Percentiles rank a stretch among this genome's conserved stretches.
phyloP scores from a whole-genome alignment of 2,113 vertebrate species.

The Daubentonia madagascariensis region DNA sequence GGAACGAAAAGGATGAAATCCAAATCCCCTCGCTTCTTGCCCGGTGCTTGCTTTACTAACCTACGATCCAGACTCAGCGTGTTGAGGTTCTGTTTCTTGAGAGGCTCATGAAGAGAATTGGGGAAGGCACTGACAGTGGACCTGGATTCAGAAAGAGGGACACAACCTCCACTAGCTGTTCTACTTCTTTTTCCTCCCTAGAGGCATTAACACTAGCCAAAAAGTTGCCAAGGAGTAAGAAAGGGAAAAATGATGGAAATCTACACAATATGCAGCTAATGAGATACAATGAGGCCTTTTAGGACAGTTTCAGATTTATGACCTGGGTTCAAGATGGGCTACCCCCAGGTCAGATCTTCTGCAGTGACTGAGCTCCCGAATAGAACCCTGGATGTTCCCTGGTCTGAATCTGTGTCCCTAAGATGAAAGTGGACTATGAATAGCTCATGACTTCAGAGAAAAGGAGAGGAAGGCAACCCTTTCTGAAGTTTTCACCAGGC shows the following conservation, averaged over 20 bases:
- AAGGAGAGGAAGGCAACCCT: neutral
- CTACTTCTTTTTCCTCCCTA: neutral
- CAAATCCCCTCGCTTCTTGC: neutral
- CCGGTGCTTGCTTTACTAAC: neutral
- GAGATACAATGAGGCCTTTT: neutral
- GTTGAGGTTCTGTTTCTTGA: neutral
- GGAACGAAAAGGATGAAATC: neutral
- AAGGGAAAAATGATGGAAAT: neutral
- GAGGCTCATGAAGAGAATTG: neutral
- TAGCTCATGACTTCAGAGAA: neutral
- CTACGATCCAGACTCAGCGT: neutral
- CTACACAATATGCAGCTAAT: neutral
- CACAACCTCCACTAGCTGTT: neutral
- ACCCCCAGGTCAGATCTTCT: neutral
- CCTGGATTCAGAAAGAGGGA: neutral
- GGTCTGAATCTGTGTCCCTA: neutral
- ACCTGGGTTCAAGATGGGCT: neutral
- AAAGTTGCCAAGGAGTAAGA: neutral
- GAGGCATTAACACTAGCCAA: neutral
- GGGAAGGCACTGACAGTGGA: neutral
- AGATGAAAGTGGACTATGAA: neutral
- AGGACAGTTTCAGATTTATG: neutral
- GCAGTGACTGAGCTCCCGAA: neutral
- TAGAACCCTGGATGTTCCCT: neutral
- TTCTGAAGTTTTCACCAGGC: neutral